Conservation (phyloP, 92 coral and sea anemone species). For the Meandrina meandrites region DNA sequence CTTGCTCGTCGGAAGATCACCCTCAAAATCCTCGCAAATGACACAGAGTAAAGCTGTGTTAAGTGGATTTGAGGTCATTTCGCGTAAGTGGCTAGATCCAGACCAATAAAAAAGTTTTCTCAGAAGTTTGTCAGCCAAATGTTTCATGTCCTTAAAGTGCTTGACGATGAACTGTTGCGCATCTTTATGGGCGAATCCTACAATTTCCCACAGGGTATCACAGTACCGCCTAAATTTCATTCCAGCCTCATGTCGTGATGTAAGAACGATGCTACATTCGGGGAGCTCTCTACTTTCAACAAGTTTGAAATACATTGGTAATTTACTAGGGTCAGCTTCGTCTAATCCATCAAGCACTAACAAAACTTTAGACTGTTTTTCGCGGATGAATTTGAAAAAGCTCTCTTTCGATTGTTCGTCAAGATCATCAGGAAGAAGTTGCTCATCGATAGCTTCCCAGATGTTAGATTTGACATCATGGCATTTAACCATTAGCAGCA, state of each 20-base stretch:
- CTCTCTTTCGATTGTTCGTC: constrained; percentile 11
- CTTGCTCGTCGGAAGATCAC: constrained; percentile 30
- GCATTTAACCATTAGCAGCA: constrained; percentile 26
- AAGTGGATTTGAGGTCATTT: constrained; percentile 37
- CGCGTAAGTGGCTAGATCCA: background rate
- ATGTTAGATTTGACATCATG: constrained; percentile 30
- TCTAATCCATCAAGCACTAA: constrained; percentile 50
- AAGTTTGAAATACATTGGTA: background rate
- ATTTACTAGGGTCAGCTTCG: constrained; percentile 8
- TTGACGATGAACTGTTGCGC: constrained; percentile 22
- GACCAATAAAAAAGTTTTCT: background rate
- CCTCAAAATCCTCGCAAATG: constrained; percentile 33
- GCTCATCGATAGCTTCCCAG: constrained; percentile 17
- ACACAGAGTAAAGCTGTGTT: constrained; percentile 43
- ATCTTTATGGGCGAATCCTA: constrained; percentile 28
- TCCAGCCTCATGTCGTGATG: constrained; percentile 46
- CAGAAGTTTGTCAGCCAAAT: background rate
- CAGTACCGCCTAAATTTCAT: constrained; percentile 25
- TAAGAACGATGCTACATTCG: constrained; percentile 32
- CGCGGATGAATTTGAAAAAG: constrained; percentile 21
- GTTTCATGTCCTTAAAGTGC: constrained; percentile 12
- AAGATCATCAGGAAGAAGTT: constrained; percentile 37
- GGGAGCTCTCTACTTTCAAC: constrained; percentile 4
- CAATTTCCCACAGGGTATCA: constrained; percentile 40
- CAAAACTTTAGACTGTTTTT: constrained; percentile 28